phyloP scores from a whole-genome alignment of 2,888 invertebrate species.

The Zygaena filipendulae region DNA sequence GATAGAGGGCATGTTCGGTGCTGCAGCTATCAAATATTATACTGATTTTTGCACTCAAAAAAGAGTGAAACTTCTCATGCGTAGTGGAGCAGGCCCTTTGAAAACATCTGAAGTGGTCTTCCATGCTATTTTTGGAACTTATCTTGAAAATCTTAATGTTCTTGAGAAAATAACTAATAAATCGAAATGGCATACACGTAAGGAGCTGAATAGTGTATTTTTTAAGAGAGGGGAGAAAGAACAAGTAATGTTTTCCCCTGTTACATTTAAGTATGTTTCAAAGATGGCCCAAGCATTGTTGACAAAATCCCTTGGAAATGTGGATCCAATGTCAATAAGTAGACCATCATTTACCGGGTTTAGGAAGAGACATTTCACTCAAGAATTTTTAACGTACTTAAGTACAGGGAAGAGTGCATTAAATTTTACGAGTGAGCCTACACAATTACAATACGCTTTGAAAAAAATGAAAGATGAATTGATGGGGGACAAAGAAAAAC shows the following conservation, averaged over 20 bases:
- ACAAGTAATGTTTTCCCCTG: constrained; percentile 3
- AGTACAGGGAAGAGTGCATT: constrained; percentile 1
- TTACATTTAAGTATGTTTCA: constrained; percentile 11
- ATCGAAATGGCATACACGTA: constrained; percentile 12
- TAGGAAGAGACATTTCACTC: constrained; percentile 1
- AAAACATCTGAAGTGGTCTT: constrained; percentile 14
- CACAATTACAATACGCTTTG: constrained; percentile 8
- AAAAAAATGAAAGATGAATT: constrained; percentile 7
- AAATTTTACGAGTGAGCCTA: constrained; percentile 6
- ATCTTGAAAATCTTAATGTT: too few species aligned
- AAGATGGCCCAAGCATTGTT: constrained; percentile 17
- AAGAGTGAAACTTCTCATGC: constrained; percentile 7
- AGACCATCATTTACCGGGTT: constrained; percentile 15
- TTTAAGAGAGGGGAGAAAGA: constrained; percentile 8
- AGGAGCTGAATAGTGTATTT: constrained; percentile 12
- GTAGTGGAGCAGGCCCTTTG: constrained; percentile 3
- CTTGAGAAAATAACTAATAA: constrained; percentile 2
- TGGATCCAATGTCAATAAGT: constrained; percentile 14
- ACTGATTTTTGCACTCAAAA: not conserved
- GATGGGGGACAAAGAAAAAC: not conserved
- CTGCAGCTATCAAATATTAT: too few species aligned
- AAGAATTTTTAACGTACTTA: constrained; percentile 4
- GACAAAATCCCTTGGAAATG: constrained; percentile 16
- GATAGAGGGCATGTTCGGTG: too few species aligned
- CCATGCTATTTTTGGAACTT: constrained; percentile 17